Base-by-base conservation (phyloP, 2,888 invertebrate genomes). In the Dynastes grantii region DNA sequence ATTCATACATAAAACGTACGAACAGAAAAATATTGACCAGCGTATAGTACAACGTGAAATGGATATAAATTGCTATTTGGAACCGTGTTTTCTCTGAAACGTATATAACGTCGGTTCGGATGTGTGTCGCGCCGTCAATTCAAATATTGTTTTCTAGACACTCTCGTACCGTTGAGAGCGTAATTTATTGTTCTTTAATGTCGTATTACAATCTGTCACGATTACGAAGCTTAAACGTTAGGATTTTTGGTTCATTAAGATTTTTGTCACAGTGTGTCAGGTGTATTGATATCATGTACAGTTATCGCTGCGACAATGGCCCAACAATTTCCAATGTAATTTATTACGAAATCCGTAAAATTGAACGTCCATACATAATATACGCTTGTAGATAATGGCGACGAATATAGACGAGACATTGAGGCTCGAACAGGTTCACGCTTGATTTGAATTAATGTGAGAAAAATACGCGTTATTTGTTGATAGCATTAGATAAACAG, bases 101-200 rank as follows among this genome's bases (percentile, higher is more conserved):
- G 40, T 73, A 58, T 73, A 16, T 22, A 40, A 61, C 9, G 58
- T 53, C 5, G 8, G 22, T 45, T 58, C 22, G 6, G 55, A 58
- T 58, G 45, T 40, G 27, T 40, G 22, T 61, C 37, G 73, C 58
- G 73, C 45, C 51, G 27, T 68, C 51, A 61, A 55, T 63, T 58
- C 32, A 40, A 75, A 75, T 75, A 75, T 45, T 45, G 45, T 63
- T 75, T 75, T 49, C 49, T 45, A 45, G 27, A 45, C 61, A 13
- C 45, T 75, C 45, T 45, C 71, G 37, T 32, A 40, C 71, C 45
- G 73, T 75, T 40, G 63, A 75, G 27, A 75, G 16, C 22, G 61
- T 75, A 75, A 75, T 75, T 75, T 75, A 75, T 75, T 61, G 73
- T 40, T 61, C 37, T 75, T 75, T 75, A 75, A 63, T 75, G 73